Evolutionary conservation across 2,888 invertebrate species (phyloP), one percentile per base, ranked within the genome.

Genomic region (Hirtodrosophila alboralis): DNA sequence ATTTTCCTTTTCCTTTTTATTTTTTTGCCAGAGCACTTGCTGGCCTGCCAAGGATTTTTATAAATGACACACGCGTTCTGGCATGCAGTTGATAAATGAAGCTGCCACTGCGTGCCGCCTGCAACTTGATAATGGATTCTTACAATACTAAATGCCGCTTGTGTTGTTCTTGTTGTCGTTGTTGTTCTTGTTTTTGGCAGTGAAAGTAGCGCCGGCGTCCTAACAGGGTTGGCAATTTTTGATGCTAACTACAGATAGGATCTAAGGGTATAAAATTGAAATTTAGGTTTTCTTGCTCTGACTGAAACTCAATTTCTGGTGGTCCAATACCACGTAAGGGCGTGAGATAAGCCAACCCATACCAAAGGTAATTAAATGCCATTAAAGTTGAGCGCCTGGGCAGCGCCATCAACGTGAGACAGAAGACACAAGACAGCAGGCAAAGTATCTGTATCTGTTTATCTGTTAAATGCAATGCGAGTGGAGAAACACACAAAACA

Each of bases 301-400:
- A 49, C 21, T 57, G 18, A 12, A 9, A 21, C 43, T 41, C 30
- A 30, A 38, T 66, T 67, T 64, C 56, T 64, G 78, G 84, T 78
- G 84, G 86, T 80, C 78, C 73, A 52, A 48, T 52, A 28, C 56
- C 62, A 33, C 37, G 37, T 44, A 69, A 58, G 48, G 61, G 54
- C 73, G 56, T 72, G 54, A 58, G 77, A 77, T 85, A 84, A 84
- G 77, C 59, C 43, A 52, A 34, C 27, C 47, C 52, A 52, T 76
- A 68, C 78, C 21, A 79, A 83, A 69, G 78, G 86, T 81, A 79
- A 79, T 84, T 86, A 79, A 79, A 77, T 79, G 85, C 74, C 74
- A 86, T 86, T 86, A 79, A 81, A 65, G 58, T 56, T 56, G 54
- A 68, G 73, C 54, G 34, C 30, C 23, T n/a, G 45, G 31, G 10